Evolutionary conservation across 2,888 invertebrate genomes (phyloP).

Genomic region (Ichneumoninae sp.): DNA sequence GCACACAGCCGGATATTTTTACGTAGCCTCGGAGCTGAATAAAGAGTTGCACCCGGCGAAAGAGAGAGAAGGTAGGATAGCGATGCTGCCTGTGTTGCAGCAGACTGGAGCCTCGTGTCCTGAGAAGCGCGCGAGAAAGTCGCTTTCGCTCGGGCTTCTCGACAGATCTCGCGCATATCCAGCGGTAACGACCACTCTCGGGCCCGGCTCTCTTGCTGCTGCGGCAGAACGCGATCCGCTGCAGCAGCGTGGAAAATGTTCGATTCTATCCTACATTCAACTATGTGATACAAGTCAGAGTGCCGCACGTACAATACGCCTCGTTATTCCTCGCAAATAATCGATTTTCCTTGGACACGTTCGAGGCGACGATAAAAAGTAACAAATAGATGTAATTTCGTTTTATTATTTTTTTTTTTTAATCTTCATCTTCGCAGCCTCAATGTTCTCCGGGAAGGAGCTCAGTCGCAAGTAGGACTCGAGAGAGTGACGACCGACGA

Average conservation of each 20-base stretch:
- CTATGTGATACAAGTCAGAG: not conserved
- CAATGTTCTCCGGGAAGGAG: conserved; percentile 14
- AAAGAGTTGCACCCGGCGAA: conserved; percentile 1
- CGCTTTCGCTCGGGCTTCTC: conserved; percentile 63
- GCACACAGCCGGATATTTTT: conserved; percentile 25
- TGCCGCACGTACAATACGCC: conserved; percentile 14
- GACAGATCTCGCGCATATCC: conserved; percentile 61
- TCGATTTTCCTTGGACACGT: conserved; percentile 58
- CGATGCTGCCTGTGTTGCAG: conserved; percentile 32
- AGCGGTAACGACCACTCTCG: conserved; percentile 54
- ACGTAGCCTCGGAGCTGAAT: not conserved
- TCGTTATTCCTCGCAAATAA: conserved; percentile 37
- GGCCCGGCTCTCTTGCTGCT: not conserved
- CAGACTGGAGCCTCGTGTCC: conserved; percentile 16
- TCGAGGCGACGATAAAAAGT: conserved; percentile 45
- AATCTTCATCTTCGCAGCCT: not conserved
- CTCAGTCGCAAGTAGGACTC: conserved; percentile 60
- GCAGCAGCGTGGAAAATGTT: conserved; percentile 37
- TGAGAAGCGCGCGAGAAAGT: conserved; percentile 61
- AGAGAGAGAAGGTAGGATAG: conserved; percentile 21
- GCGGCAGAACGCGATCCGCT: conserved; percentile 20
- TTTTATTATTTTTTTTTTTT: not conserved
- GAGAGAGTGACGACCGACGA: conserved; percentile 48
- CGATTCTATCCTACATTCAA: conserved; percentile 19
- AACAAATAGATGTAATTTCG: conserved; percentile 50